A percentile compares a stretch with the other conserved stretches of the same genome.
These are phyloP conservation scores for Aldabrachelys gigantea DNA, from an alignment of 2,113 vertebrate genomes.

Conservation along the genomic window DNA sequence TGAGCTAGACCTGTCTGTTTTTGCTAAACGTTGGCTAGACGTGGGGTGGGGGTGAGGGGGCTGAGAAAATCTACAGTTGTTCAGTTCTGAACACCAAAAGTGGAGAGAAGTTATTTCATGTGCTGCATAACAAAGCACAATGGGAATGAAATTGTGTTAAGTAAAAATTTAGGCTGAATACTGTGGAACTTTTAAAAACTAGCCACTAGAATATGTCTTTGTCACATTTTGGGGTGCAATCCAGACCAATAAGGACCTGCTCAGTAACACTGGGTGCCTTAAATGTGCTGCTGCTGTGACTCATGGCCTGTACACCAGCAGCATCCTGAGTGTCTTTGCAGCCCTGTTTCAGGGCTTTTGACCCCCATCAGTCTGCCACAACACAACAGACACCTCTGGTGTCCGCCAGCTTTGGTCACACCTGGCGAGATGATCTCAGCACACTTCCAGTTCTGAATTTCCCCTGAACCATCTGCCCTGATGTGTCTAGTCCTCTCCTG, in stretches of 20 bases:
- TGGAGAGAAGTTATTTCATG: background rate
- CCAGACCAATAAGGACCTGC: background rate
- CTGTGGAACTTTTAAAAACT: background rate
- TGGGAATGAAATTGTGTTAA: background rate
- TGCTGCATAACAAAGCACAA: background rate
- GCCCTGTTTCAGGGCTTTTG: background rate
- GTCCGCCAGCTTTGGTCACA: background rate
- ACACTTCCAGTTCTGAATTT: too few relatives aligned
- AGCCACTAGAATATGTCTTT: background rate
- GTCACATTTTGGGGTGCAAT: too few relatives aligned
- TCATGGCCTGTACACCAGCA: background rate
- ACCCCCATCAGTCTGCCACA: background rate
- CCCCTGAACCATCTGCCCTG: too few relatives aligned
- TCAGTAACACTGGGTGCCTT: background rate
- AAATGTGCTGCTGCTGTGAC: background rate
- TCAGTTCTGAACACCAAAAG: background rate
- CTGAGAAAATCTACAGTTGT: background rate
- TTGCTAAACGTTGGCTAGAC: background rate
- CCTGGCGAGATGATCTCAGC: background rate
- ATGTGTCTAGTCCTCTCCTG: too few relatives aligned
- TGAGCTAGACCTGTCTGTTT: background rate
- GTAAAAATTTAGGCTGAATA: background rate
- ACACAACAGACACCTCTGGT: background rate
- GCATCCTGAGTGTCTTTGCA: background rate
- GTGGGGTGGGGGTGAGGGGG: background rate